These are phyloP conservation scores for Actinia equina DNA, from an alignment of 64 coral and sea anemone genomes.

Conservation along the genomic window DNA sequence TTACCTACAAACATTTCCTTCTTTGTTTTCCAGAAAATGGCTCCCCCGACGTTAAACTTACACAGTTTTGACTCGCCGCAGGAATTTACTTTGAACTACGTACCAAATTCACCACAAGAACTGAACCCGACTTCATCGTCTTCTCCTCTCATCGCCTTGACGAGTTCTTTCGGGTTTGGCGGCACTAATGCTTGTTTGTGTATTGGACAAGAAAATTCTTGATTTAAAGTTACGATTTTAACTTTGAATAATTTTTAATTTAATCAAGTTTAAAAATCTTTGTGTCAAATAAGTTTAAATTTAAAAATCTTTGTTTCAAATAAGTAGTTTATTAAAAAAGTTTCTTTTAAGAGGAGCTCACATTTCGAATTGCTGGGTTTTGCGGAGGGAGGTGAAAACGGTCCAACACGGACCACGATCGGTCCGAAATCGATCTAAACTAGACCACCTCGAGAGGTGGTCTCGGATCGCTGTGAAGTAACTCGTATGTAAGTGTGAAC, in stretches of 20 bases:
- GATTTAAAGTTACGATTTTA: not conserved
- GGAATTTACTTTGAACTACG: conserved; percentile 87
- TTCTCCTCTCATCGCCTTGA: conserved; percentile 58
- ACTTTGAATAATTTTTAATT: not conserved
- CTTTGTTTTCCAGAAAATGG: conserved; percentile 51
- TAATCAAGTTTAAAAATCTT: too few relatives aligned
- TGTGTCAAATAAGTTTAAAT: too few relatives aligned
- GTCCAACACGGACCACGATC: too few relatives aligned
- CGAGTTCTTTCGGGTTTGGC: conserved; percentile 96
- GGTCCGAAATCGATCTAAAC: too few relatives aligned
- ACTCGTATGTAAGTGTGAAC: too few relatives aligned
- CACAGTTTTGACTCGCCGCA: conserved; percentile 58
- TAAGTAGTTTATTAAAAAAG: too few relatives aligned
- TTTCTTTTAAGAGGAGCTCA: too few relatives aligned
- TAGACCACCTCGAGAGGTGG: too few relatives aligned
- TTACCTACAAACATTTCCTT: not conserved
- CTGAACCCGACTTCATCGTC: conserved; percentile 14
- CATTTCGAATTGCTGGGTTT: too few relatives aligned
- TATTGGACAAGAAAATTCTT: conserved; percentile 32
- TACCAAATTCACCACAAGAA: conserved; percentile 53
- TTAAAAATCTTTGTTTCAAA: too few relatives aligned
- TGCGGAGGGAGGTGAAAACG: too few relatives aligned
- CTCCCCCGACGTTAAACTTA: conserved; percentile 86
- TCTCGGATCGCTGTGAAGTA: too few relatives aligned
- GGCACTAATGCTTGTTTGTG: conserved; percentile 94